Percentiles rank a stretch among this genome's conserved stretches.
Evolutionary conservation across 2,888 invertebrate genomes (phyloP).

Genomic region (Trichopoda pennipes): DNA sequence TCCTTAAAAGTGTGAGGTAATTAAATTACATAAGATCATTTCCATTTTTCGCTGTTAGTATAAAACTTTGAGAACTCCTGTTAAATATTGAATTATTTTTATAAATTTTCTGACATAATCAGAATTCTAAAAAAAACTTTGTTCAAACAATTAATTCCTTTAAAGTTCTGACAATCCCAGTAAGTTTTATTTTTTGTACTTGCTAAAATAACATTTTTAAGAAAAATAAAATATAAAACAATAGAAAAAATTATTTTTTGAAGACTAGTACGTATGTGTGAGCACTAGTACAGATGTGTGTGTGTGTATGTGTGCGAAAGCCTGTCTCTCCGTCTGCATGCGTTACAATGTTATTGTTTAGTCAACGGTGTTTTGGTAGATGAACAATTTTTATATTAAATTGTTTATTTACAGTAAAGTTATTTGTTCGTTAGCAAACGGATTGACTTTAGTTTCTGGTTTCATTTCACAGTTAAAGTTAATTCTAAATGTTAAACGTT

Average conservation of each 20-base stretch:
- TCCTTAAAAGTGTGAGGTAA: too few relatives aligned
- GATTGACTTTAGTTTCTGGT: constrained; percentile 13
- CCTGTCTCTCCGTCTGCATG: neutral
- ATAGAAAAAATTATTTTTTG: too few relatives aligned
- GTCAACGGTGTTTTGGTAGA: constrained; percentile 8
- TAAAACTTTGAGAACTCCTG: too few relatives aligned
- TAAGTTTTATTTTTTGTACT: neutral
- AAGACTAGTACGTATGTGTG: too few relatives aligned
- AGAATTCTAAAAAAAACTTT: too few relatives aligned
- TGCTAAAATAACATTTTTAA: neutral
- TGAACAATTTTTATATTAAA: neutral
- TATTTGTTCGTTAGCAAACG: constrained; percentile 24
- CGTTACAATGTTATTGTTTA: neutral
- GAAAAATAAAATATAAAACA: constrained; percentile 5
- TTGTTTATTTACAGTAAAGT: constrained; percentile 27
- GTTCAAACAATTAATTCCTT: neutral
- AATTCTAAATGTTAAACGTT: constrained; percentile 19
- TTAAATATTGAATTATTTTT: too few relatives aligned
- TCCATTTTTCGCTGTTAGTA: too few relatives aligned
- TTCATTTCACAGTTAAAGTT: constrained; percentile 25
- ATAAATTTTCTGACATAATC: too few relatives aligned
- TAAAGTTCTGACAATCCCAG: constrained; percentile 21
- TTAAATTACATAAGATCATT: too few relatives aligned
- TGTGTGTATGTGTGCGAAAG: constrained; percentile 11
- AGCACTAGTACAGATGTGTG: too few relatives aligned